Evolutionary conservation across 2,888 invertebrate genomes (phyloP).

Genomic region (Torymus texanus): DNA sequence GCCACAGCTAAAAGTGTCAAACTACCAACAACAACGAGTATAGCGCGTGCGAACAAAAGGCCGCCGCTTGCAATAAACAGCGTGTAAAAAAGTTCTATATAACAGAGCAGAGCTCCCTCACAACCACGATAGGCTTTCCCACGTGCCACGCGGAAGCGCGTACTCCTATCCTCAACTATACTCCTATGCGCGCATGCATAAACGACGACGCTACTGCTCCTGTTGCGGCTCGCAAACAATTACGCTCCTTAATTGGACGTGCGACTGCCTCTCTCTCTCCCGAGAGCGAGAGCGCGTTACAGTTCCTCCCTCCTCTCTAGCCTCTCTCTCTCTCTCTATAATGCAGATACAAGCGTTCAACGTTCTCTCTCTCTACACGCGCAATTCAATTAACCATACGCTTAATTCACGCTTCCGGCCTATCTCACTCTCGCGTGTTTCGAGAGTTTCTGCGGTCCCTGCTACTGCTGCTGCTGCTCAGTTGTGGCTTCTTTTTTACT

Average conservation of each 20-base stretch:
- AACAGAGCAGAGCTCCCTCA: background rate
- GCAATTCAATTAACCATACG: constrained; percentile 54
- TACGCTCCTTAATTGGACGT: constrained; percentile 52
- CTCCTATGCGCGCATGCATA: constrained; percentile 36
- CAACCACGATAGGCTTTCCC: background rate
- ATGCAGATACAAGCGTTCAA: background rate
- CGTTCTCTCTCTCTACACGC: constrained; percentile 1
- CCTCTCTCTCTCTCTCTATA: background rate
- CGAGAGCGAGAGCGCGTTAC: background rate
- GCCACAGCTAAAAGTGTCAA: no score
- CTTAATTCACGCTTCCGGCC: constrained; percentile 52
- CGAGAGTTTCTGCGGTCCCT: no score
- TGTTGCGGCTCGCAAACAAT: constrained; percentile 41
- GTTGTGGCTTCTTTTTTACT: constrained; percentile 1
- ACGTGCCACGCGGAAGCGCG: constrained; percentile 8
- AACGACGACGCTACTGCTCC: background rate
- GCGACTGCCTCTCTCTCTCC: constrained; percentile 33
- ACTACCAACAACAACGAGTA: background rate
- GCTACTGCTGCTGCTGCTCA: background rate
- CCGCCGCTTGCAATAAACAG: background rate
- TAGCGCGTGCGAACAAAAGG: constrained; percentile 22
- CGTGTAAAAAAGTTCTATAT: no score
- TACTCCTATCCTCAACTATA: no score
- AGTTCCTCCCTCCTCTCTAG: background rate
- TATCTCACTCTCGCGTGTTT: background rate